A percentile compares a stretch with the other conserved stretches of the same genome.
Evolutionary conservation across 1,140 invertebrate genomes (phyloP).

Genomic region (Agrypnia vestita): DNA sequence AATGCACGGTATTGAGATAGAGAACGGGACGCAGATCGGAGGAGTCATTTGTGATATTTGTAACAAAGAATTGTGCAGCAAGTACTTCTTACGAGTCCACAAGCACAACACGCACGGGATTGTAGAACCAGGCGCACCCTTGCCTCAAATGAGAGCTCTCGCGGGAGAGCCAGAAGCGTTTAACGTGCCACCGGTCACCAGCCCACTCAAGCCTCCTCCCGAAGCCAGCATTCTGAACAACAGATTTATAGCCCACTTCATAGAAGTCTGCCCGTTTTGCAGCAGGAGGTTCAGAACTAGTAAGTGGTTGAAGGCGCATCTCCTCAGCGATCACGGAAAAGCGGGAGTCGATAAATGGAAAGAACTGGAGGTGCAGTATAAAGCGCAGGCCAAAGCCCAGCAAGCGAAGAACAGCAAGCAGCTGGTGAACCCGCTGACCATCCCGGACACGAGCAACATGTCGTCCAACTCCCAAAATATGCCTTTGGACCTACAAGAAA

Average conservation of each 20-base stretch:
- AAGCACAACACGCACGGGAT: conserved; percentile 99
- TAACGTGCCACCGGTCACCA: conserved; percentile 64
- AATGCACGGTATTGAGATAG: conserved; percentile 98
- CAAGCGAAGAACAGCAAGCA: conserved; percentile 61
- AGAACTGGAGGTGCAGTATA: conserved; percentile 72
- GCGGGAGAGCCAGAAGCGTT: conserved; percentile 56
- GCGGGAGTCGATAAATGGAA: conserved; percentile 81
- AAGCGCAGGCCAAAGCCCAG: conserved; percentile 63
- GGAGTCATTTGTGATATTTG: conserved; percentile 97
- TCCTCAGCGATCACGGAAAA: conserved; percentile 89
- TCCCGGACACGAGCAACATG: conserved; percentile 67
- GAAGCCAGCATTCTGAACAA: conserved; percentile 75
- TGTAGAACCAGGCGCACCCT: conserved; percentile 77
- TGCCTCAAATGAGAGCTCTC: conserved; percentile 61
- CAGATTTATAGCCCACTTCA: conserved; percentile 81
- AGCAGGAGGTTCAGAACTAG: conserved; percentile 89
- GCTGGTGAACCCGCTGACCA: conserved; percentile 54
- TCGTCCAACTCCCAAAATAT: conserved; percentile 78
- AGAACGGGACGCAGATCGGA: conserved; percentile 91
- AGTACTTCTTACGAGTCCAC: conserved; percentile 97
- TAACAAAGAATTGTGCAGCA: conserved; percentile 97
- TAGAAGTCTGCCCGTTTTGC: conserved; percentile 90
- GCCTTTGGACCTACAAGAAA: conserved; percentile 68
- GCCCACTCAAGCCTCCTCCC: conserved; percentile 73
- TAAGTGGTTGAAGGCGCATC: conserved; percentile 92